Evolutionary conservation across 2,113 vertebrate genomes (phyloP), one percentile per base, ranked within the genome.

Genomic region (Spermophilus dauricus): DNA sequence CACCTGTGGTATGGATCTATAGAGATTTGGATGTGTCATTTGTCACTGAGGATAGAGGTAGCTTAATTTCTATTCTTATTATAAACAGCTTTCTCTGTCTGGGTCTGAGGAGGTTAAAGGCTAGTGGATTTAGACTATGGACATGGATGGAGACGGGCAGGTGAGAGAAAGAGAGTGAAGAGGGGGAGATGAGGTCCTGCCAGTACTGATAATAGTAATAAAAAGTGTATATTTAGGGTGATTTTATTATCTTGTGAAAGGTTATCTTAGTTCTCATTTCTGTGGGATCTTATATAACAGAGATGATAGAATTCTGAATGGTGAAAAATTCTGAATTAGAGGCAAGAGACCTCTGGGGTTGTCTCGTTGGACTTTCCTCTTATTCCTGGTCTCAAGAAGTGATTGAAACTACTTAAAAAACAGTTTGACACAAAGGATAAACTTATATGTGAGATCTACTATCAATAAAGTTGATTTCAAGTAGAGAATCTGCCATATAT

Each of bases 321-420:
- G n/a, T 6, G 16, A n/a, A 70, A 34, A 53, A 73, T 87, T 91
- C 12, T n/a, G 34, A 95, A 82, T 89, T 93, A 86, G 16, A 86
- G 22, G n/a, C 53, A 89, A 89, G 10, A 37, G 34, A 65, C 7
- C 32, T 67, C 45, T 70, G 13, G 10, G 34, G 0, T 61, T 85
- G 18, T 82, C 17, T 86, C 26, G 24, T 7, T 77, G 42, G 28
- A 78, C 67, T 4, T 75, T 92, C 26, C 13, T 92, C 34, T 92
- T 56, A 8, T 70, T 69, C n/a, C 28, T 76, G 22, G 6, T 77
- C 24, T 86, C 90, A 88, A 91, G 42, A 65, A 45, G 26, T 85
- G 37, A 86, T 81, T 72, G 34, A 30, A 4, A 39, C 12, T 80
- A 70, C 9, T 81, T 51, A 92, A 65, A 5, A 65, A 92, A 89